Evolutionary conservation across 1,140 invertebrate species (phyloP).

Genomic region (Pollicipes pollicipes): DNA sequence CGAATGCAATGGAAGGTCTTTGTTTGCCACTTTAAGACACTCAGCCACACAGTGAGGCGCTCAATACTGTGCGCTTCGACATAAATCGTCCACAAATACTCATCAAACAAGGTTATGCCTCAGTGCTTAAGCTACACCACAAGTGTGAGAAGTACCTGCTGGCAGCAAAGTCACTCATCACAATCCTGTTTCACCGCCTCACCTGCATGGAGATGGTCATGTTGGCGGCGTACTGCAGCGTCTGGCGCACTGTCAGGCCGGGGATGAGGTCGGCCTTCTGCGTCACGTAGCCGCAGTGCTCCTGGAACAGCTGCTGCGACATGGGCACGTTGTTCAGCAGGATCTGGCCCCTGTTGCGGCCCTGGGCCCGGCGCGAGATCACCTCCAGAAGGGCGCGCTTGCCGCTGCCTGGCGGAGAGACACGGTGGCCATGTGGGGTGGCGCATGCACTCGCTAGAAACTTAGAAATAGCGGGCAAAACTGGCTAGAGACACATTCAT

Average conservation of each 20-base stretch:
- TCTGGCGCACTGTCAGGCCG: conserved; percentile 68
- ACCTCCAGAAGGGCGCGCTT: conserved; percentile 78
- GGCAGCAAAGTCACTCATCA: no score
- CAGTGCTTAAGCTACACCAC: no score
- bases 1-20: no score
- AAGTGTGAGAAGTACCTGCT: no score
- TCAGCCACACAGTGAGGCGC: no score
- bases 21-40: no score
- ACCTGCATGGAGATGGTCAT: conserved; percentile 41
- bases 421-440: conserved; percentile 4
- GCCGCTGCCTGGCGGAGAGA: conserved; percentile 53
- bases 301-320: conserved; percentile 58
- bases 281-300: conserved; percentile 65
- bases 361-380: conserved; percentile 46
- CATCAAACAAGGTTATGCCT: no score
- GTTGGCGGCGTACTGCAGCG: conserved; percentile 53
- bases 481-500: conserved; percentile 6
- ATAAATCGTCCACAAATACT: no score
- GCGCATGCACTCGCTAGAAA: no score
- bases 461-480: no score
- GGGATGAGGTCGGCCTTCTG: conserved; percentile 62
- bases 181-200: no score
- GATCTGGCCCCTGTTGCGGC: conserved; percentile 55
- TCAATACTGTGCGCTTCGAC: no score
- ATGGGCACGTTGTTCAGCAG: conserved; percentile 64